A percentile compares a stretch with the other conserved stretches of the same genome.
phyloP scores from a whole-genome alignment of 1,140 invertebrate genomes.

The Trachymyrmex cornetzi region DNA sequence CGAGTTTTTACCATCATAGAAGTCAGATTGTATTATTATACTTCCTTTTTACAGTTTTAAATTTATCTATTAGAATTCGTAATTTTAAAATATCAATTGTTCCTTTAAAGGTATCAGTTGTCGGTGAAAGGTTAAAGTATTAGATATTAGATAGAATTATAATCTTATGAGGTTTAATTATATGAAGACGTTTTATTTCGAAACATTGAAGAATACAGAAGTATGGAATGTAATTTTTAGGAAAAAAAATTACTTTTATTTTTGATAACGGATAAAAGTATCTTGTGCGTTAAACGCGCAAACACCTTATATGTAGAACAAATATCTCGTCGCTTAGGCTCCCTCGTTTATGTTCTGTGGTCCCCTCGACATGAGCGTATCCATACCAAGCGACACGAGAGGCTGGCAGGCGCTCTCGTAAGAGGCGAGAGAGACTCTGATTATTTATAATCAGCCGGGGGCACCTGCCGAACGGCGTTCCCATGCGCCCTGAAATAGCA shows the following conservation, averaged over 20 bases:
- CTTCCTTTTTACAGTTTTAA: too few relatives aligned
- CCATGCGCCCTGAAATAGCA: slow-evolving; percentile 81
- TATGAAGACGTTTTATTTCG: neutral
- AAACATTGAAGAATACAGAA: neutral
- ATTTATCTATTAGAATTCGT: too few relatives aligned
- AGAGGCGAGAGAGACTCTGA: slow-evolving; percentile 67
- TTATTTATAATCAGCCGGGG: slow-evolving; percentile 81
- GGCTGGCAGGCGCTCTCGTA: slow-evolving; percentile 41
- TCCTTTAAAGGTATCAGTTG: too few relatives aligned
- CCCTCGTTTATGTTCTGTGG: slow-evolving; percentile 46
- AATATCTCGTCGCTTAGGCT: slow-evolving; percentile 46
- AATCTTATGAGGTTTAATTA: neutral
- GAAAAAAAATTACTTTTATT: neutral
- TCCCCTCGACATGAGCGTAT: slow-evolving; percentile 61
- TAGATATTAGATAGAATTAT: too few relatives aligned
- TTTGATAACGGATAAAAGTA: neutral
- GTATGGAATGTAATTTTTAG: neutral
- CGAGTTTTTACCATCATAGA: too few relatives aligned
- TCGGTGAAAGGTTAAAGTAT: too few relatives aligned
- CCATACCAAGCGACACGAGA: slow-evolving; percentile 36
- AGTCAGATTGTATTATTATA: too few relatives aligned
- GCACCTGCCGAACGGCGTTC: slow-evolving; percentile 81
- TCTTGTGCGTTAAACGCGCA: neutral
- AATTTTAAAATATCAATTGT: too few relatives aligned
- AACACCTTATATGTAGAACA: slow-evolving; percentile 14